Evolutionary conservation across 1,140 invertebrate species (phyloP), one percentile per base, ranked within the genome.

Genomic region (Drosophila cardini): DNA sequence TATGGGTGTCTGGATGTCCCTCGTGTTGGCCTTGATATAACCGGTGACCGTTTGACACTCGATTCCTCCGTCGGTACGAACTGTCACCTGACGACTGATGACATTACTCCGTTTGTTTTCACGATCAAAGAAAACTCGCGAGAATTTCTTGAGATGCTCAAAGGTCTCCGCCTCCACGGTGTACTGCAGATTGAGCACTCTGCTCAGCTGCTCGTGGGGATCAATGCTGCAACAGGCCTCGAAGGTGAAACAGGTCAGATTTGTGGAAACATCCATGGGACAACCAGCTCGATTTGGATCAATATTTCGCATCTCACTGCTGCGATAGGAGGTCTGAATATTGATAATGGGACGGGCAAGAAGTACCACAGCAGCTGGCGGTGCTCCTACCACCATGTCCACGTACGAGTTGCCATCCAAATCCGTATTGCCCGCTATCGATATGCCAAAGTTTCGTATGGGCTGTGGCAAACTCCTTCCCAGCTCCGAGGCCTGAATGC

Each of bases 381-480:
- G 83, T 21, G 97, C 97, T 57, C 98, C 98, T 26, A 98, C 94
- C 15, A 98, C 93, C 68, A 99, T 93, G 94, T 99, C 98, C 0
- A 97, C 96, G 93, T 99, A 99, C 10, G 96, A 96, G 93, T 99
- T 99, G 15, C 94, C 93, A 92, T 99, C 98, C 87, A 99, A 94
- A 93, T 99, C 98, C 8, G 97, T 93, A 34, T 97, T 97, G 60
- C 97, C 97, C 73, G 96, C 96, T 13, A 99, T 92, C 0, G 97
- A 97, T 91, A 97, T 97, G 4, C 98, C 98, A 83, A 99, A 97
- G 0, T 97, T 98, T 62, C 91, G 93, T 46, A 97, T 91, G 11
- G 93, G 90, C 42, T 91, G 45, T 3, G 92, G 93, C 32, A 93
- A 78, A 80, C 65, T 92, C 78, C 21, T 57, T 1, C 82, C 79